Conservation (phyloP, 2,888 invertebrate genomes). For the Hirtodrosophila cameraria region DNA sequence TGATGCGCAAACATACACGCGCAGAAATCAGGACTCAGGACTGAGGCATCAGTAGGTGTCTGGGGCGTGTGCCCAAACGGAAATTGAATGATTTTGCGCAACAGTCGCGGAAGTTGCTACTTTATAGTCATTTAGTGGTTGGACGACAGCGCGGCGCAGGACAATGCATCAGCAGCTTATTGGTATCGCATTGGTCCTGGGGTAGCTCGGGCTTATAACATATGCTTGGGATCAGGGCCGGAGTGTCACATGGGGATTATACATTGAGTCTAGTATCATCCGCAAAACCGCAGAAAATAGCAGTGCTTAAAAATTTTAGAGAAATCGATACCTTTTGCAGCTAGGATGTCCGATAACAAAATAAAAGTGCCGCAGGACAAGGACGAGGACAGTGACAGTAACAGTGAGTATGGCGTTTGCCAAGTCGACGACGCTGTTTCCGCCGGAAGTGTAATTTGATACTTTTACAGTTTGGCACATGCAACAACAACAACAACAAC, state of each 20-base stretch:
- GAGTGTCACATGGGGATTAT: slow-evolving; percentile 64
- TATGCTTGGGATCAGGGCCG: slow-evolving; percentile 41
- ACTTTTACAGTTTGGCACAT: slow-evolving; percentile 73
- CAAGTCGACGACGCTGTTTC: slow-evolving; percentile 68
- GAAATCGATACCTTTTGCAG: slow-evolving; percentile 50
- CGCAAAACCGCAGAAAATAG: slow-evolving; percentile 52
- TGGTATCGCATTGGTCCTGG: slow-evolving; percentile 17
- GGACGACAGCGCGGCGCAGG: slow-evolving; percentile 56
- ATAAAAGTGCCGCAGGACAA: slow-evolving; percentile 64
- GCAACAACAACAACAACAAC: slow-evolving; percentile 32
- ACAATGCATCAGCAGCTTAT: slow-evolving; percentile 63
- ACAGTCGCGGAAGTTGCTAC: slow-evolving; percentile 82
- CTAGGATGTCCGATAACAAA: slow-evolving; percentile 79
- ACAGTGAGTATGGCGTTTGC: slow-evolving; percentile 36
- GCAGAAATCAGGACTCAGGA: slow-evolving; percentile 23
- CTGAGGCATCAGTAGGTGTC: slow-evolving; percentile 9
- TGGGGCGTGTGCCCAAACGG: slow-evolving; percentile 72
- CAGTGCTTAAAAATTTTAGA: slow-evolving; percentile 57
- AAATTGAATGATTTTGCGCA: slow-evolving; percentile 84
- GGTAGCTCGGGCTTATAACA: slow-evolving; percentile 22
- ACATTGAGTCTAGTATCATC: slow-evolving; percentile 12
- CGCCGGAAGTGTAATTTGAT: slow-evolving; percentile 82
- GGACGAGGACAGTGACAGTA: slow-evolving; percentile 38
- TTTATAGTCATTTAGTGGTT: slow-evolving; percentile 83
- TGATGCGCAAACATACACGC: slow-evolving; percentile 59